Evolutionary conservation across 2,888 invertebrate genomes (phyloP), one percentile per base, ranked within the genome.

Genomic region (Eumerus sabulonum): DNA sequence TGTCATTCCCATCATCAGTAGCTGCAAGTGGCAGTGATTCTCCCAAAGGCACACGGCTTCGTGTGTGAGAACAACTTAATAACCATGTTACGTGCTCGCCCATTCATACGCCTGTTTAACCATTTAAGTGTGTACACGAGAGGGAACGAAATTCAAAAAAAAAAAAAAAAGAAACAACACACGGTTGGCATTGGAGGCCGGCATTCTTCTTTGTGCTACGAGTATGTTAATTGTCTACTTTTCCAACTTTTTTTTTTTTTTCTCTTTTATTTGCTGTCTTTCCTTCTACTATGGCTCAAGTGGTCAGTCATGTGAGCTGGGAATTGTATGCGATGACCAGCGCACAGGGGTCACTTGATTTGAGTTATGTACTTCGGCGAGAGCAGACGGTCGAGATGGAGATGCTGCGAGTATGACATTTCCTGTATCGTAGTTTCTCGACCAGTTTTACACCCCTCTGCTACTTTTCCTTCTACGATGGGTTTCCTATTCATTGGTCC

Each of bases 11-110:
- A 27, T 4, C 27, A 7, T 27, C 27, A 7, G 7, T 27, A 27
- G 27, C 7, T 4, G 27, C 7, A 2, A 27, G 40, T 40, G 7
- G 36, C 11, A n/a, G 40, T 40, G 40, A 11, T 40, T n/a, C n/a
- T 9, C 40, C 40, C 27, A 27, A 7, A 2, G n/a, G n/a, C n/a
- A n/a, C 7, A 27, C 44, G 17, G 13, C 64, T 59, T 63, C 62
- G 68, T 70, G 74, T 79, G 64, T 79, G 64, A 68, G 74, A 70
- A 74, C 79, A 79, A 73, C 79, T 74, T 79, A 79, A 79, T 79
- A 79, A 74, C 68, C 68, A 51, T 74, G 79, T 74, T 74, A 74
- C 74, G 60, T 79, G 74, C 68, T 68, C 59, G 64, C 74, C 74
- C 74, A 74, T 74, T 74, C 79, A 79, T 74, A 70, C 68, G 60